Evolutionary conservation across 2,888 invertebrate genomes (phyloP).

Genomic region (Eupithecia inturbata): DNA sequence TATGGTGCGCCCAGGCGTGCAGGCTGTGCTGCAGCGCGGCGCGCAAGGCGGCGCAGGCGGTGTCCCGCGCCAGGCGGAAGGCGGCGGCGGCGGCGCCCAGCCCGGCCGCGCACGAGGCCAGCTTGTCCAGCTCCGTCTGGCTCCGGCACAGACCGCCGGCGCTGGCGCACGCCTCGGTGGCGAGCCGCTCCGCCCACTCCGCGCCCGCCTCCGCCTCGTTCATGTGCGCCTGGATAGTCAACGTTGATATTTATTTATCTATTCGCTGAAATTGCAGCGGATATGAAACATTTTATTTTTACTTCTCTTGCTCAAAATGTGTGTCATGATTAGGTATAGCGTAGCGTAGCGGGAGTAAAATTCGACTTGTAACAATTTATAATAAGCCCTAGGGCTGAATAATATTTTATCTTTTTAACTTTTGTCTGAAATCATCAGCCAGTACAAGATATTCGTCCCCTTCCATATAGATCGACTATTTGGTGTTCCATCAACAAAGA

Average conservation of each 20-base stretch:
- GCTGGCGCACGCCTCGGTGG: slow-evolving; percentile 89
- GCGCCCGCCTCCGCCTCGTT: slow-evolving; percentile 96
- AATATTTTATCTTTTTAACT: too few relatives aligned
- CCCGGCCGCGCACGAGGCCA: slow-evolving; percentile 68
- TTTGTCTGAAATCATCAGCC: too few relatives aligned
- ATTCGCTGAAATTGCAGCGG: background rate
- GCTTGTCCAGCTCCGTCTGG: slow-evolving; percentile 64
- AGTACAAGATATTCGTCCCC: too few relatives aligned
- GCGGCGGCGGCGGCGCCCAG: slow-evolving; percentile 66
- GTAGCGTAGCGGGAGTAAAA: too few relatives aligned
- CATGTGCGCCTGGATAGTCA: slow-evolving; percentile 86
- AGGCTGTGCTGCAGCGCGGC: slow-evolving; percentile 61
- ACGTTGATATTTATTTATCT: background rate
- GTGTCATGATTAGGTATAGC: too few relatives aligned
- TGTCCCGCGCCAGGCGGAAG: slow-evolving; percentile 65
- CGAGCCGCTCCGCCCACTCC: slow-evolving; percentile 95
- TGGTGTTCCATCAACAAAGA: too few relatives aligned
- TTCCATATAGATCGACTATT: too few relatives aligned
- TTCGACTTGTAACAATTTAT: too few relatives aligned
- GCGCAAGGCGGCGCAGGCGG: slow-evolving; percentile 58
- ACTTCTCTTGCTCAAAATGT: too few relatives aligned
- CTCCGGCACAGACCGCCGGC: slow-evolving; percentile 85
- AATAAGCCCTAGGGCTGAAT: too few relatives aligned
- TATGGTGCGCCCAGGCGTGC: slow-evolving; percentile 61
- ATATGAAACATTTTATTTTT: too few relatives aligned